These are phyloP conservation scores for Agonopterix arenella DNA, from an alignment of 2,888 invertebrate species.

Conservation along the genomic window DNA sequence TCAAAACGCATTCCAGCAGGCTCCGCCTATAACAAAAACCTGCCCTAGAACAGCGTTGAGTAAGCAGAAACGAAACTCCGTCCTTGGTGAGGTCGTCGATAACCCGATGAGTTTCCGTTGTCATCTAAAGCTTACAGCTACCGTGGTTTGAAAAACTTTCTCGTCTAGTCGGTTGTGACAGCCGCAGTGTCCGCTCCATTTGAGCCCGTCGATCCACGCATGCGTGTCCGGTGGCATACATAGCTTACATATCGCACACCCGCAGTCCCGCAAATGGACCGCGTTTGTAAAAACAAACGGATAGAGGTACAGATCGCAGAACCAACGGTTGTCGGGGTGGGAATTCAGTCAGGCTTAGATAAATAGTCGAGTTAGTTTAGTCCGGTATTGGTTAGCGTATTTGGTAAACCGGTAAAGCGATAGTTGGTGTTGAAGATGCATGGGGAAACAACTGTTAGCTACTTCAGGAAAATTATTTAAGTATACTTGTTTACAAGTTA, in stretches of 20 bases:
- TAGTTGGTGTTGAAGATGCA: too few relatives aligned
- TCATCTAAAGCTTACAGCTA: constrained; percentile 4
- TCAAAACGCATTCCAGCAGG: constrained; percentile 27
- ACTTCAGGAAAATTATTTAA: too few relatives aligned
- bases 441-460: too few relatives aligned
- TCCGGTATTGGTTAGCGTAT: too few relatives aligned
- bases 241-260: constrained; percentile 69
- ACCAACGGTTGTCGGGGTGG: constrained; percentile 11
- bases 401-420: too few relatives aligned
- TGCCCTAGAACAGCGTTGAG: constrained; percentile 53
- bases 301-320: constrained; percentile 24
- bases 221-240: constrained; percentile 70
- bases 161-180: constrained; percentile 32
- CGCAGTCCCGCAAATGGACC: constrained; percentile 65
- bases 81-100: constrained; percentile 66
- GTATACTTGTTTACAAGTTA: too few relatives aligned
- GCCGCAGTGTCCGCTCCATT: constrained; percentile 66
- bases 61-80: constrained; percentile 64
- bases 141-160: constrained; percentile 25
- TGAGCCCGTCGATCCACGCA: constrained; percentile 45
- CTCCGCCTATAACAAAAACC: constrained; percentile 56
- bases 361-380: neutral
- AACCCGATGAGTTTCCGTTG: constrained; percentile 24
- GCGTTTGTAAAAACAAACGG: constrained; percentile 63
- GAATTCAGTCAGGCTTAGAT: constrained; percentile 5